Percentiles rank a stretch among this genome's conserved stretches.
These are phyloP conservation scores for Oxyscelio sp. DNA, from an alignment of 2,888 invertebrate genomes.

Conservation along the genomic window DNA sequence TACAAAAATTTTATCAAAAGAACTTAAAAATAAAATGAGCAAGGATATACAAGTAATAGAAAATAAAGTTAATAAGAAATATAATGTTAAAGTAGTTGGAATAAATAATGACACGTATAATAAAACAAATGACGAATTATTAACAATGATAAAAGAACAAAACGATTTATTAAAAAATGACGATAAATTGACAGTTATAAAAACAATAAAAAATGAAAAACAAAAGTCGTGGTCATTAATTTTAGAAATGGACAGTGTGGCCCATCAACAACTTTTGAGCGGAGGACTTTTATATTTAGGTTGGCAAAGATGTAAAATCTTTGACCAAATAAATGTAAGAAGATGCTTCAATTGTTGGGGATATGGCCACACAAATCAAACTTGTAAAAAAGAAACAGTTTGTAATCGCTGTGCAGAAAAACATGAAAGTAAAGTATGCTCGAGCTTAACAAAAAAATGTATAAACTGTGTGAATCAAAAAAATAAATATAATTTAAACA, in stretches of 20 bases:
- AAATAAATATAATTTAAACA: slow-evolving; percentile 46
- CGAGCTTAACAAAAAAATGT: slow-evolving; percentile 24
- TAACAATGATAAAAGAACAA: slow-evolving; percentile 12
- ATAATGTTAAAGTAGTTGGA: slow-evolving; percentile 7
- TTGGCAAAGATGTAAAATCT: slow-evolving; percentile 28
- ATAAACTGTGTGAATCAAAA: slow-evolving; percentile 48
- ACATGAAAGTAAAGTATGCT: slow-evolving; percentile 24
- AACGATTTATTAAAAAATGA: slow-evolving; percentile 21
- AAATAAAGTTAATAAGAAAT: background rate
- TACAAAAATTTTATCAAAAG: too few relatives aligned
- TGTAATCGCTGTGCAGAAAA: slow-evolving; percentile 42
- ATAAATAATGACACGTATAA: background rate
- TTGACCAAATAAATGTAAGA: slow-evolving; percentile 33
- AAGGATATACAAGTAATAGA: too few relatives aligned
- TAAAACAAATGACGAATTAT: slow-evolving; percentile 12
- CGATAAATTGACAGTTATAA: slow-evolving; percentile 11
- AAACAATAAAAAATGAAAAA: slow-evolving; percentile 1
- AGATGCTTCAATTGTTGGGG: slow-evolving; percentile 42
- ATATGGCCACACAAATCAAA: slow-evolving; percentile 22
- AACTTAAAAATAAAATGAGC: too few relatives aligned
- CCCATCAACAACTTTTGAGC: slow-evolving; percentile 19
- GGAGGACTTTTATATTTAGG: slow-evolving; percentile 25
- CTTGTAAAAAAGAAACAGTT: slow-evolving; percentile 32
- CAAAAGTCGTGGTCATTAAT: slow-evolving; percentile 24
- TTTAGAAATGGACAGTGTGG: slow-evolving; percentile 8